Evolutionary conservation across 1,140 invertebrate genomes (phyloP).

Genomic region (Platorchestia sp.): DNA sequence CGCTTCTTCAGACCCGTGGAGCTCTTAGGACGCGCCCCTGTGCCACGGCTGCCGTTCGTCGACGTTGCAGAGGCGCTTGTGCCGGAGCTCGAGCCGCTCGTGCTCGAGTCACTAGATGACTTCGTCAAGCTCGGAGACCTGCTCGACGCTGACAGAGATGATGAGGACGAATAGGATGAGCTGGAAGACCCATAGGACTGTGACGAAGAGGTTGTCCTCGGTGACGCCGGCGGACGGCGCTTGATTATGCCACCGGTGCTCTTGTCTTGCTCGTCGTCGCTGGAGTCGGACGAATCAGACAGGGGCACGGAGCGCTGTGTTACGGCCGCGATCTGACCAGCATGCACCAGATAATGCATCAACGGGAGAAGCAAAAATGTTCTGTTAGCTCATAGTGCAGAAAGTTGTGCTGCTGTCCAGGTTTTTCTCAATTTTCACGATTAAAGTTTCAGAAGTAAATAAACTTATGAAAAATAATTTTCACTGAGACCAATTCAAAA

Average conservation of each 20-base stretch:
- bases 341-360: background rate
- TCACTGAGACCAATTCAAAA: background rate
- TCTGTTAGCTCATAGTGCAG: background rate
- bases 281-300: constrained; percentile 25
- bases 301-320: background rate
- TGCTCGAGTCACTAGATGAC: constrained; percentile 66
- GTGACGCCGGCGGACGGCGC: constrained; percentile 62
- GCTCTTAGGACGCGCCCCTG: constrained; percentile 66
- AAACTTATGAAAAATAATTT: too few relatives aligned
- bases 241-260: background rate
- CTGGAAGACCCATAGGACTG: constrained; percentile 57
- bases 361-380: background rate
- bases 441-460: background rate
- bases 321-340: constrained; percentile 6
- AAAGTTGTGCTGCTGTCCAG: background rate
- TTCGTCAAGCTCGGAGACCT: constrained; percentile 64
- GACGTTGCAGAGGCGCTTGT: constrained; percentile 47
- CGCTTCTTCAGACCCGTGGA: constrained; percentile 64
- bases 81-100: constrained; percentile 59
- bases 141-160: constrained; percentile 60
- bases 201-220: constrained; percentile 58
- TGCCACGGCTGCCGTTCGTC: constrained; percentile 57
- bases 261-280: constrained; percentile 22
- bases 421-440: background rate
- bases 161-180: constrained; percentile 58